phyloP scores from a whole-genome alignment of 2,888 invertebrate species.

The Argyresthia albistria region DNA sequence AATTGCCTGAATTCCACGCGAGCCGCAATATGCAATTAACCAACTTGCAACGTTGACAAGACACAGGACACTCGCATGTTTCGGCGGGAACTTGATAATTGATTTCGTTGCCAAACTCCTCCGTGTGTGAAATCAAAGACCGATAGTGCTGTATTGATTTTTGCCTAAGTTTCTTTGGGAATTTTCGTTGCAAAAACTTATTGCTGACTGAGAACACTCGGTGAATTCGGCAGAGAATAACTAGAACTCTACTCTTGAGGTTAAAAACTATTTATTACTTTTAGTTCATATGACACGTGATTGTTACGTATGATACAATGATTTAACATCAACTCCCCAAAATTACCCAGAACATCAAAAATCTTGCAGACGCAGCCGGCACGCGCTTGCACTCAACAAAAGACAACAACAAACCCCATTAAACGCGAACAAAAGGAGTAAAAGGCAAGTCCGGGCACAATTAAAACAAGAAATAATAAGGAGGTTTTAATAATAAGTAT shows the following conservation, averaged over 20 bases:
- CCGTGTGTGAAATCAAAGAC: constrained; percentile 5
- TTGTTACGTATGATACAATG: no score
- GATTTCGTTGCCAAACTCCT: constrained; percentile 3
- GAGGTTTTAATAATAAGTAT: constrained; percentile 68
- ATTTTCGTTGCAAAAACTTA: no score
- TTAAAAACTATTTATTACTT: no score
- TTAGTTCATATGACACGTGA: no score
- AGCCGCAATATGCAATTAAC: constrained; percentile 7
- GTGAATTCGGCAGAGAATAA: no score
- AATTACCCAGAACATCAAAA: constrained; percentile 10
- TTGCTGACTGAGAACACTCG: no score
- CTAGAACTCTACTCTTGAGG: no score
- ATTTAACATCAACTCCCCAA: neutral
- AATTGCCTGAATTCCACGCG: constrained; percentile 5
- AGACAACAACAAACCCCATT: constrained; percentile 68
- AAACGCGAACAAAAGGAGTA: constrained; percentile 65
- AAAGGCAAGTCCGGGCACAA: constrained; percentile 68
- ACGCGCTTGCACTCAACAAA: constrained; percentile 52
- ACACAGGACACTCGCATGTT: constrained; percentile 5
- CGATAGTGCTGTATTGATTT: constrained; percentile 5
- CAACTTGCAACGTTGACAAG: constrained; percentile 5
- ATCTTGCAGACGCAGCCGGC: constrained; percentile 56
- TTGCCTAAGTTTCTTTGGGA: neutral
- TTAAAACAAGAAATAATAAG: constrained; percentile 72
- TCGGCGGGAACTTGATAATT: constrained; percentile 5